Evolutionary conservation across 2,797 vertebrate genomes (phyloP), one percentile per base, ranked within the genome.

Genomic region (Esox lucius): DNA sequence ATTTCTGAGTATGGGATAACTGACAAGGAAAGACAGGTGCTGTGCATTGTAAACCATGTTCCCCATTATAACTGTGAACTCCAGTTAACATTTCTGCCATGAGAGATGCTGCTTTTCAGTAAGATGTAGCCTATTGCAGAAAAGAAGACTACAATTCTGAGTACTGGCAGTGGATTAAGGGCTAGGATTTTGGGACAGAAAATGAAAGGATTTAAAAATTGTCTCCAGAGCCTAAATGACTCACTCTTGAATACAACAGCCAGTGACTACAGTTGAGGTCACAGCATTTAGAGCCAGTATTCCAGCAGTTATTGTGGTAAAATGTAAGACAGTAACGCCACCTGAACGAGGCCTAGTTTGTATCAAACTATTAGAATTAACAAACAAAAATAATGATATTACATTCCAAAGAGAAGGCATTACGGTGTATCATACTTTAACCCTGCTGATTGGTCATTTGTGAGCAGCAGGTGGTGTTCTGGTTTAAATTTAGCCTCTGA

Each of bases 381-480:
- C 5, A 17, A 35, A 67, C 28, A 16, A 35, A 62, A 66, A 74
- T 49, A 15, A 51, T 48, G 33, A 17, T 75, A 3, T 71, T 42
- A 46, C 42, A 46, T 83, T 74, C 61, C 70, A 61, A 64, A 33
- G 79, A 46, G 42, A 46, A 46, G 42, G 42, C 9, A 6, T 85
- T 48, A 80, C 78, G 68, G 85, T 81, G 78, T 61, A 48, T 6
- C 71, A 42, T 75, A 68, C 64, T 69, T 72, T 67, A 19, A 7
- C 59, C 74, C 65, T 78, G 85, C 70, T 82, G 75, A 68, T 51
- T 75, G 46, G 70, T 81, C 78, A 86, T 87, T 88, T 82, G 84
- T 85, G 77, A 78, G 82, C 84, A 83, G 86, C 92, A 93, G 93
- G 83, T 93, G 88, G 85, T 46, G 42, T 46, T 78, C 81, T 80